Base-by-base conservation (phyloP, 2,888 invertebrate species). In the Caenorhabditis uteleia region DNA sequence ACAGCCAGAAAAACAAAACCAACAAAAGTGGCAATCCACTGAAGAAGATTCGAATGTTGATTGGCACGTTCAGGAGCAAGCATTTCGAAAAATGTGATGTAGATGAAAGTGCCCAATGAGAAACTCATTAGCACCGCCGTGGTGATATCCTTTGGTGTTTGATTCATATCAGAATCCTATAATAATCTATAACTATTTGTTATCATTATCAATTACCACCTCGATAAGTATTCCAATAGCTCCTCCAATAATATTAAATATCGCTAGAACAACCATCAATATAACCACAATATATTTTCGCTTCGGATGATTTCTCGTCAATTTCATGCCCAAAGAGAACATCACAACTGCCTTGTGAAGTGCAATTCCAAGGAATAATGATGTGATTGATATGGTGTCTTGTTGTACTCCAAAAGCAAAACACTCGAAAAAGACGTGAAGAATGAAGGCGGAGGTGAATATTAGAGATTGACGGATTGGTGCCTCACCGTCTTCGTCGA, bases 61-160 rank as follows among this genome's bases (percentile, higher is more conserved):
- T 77, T 77, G 14, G 61, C 58, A 23, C 70, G 67, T 65, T 77
- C 77, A 2, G 76, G 74, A 10, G 70, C 71, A n/a, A 77, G 56
- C 34, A 77, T 70, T 68, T 78, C 78, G 43, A 78, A 78, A 53
- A 78, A 78, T 0, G 76, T 68, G 33, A 78, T 77, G 53, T 74
- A 78, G 16, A 78, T 62, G 48, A 78, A 78, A 2, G 77, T 77
- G 6, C 78, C 78, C 23, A 77, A 47, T 1, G 78, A 74, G 40
- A 78, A 62, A 21, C 74, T 75, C 48, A 68, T 70, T 20, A 78
- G 45, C 20, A 76, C 56, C 2, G 68, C 57, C 1, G 75, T 75
- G 1, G 61, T 53, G 16, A 74, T 61, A 20, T 70, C 68, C 48
- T 77, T 77, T 0, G 73, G 50, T 8, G 67, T 67, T 21, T 67